phyloP scores from a whole-genome alignment of 2,797 vertebrate genomes.

The Falco biarmicus region DNA sequence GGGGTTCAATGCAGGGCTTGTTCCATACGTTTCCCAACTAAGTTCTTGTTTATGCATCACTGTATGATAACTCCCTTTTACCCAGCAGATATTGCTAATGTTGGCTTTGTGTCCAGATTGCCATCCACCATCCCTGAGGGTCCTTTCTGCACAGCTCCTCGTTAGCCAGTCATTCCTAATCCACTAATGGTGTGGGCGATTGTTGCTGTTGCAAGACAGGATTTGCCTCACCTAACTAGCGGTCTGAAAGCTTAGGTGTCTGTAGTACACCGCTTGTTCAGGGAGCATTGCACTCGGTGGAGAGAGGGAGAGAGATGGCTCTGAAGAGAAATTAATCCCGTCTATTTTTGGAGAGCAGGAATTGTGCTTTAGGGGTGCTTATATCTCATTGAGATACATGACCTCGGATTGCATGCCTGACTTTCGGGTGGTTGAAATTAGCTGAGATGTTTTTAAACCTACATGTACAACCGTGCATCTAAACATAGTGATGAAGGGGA shows the following conservation, averaged over 20 bases:
- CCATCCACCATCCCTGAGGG: background rate
- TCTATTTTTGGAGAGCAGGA: background rate
- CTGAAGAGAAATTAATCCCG: background rate
- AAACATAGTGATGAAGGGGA: background rate
- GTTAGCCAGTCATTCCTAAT: background rate
- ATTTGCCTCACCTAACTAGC: background rate
- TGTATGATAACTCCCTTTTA: background rate
- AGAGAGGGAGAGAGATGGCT: background rate
- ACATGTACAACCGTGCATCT: fast-evolving
- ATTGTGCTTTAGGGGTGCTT: background rate
- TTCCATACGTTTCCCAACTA: background rate
- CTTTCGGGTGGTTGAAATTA: background rate
- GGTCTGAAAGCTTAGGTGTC: background rate
- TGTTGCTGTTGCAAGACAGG: background rate
- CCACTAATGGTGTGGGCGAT: background rate
- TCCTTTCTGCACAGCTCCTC: background rate
- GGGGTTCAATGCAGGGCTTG: fast-evolving
- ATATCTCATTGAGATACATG: background rate
- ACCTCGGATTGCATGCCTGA: fast-evolving
- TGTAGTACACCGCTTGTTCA: background rate
- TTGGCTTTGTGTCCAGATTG: background rate
- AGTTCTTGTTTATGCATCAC: fast-evolving
- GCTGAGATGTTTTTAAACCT: background rate
- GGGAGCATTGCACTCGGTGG: background rate
- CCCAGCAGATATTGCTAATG: fast-evolving